phyloP scores from a whole-genome alignment of 2,797 vertebrate genomes.

The Liparis tanakae region DNA sequence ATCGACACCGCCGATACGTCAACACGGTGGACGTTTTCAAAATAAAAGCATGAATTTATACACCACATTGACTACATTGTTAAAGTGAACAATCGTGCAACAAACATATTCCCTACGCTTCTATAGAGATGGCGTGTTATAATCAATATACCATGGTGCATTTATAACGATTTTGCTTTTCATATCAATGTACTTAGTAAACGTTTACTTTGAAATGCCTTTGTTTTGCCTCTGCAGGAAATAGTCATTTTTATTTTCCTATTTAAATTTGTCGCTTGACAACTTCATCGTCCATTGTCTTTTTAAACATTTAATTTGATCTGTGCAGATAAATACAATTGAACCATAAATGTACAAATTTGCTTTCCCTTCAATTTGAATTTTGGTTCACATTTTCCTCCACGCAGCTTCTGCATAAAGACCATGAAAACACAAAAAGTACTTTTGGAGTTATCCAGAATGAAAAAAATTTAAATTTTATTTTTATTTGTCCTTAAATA shows the following conservation, averaged over 20 bases:
- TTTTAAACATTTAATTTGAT: not conserved
- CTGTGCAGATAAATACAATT: not conserved
- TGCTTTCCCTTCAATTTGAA: not conserved
- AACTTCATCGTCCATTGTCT: not conserved
- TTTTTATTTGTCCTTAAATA: conserved; percentile 37
- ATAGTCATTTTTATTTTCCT: not conserved
- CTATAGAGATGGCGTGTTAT: not conserved
- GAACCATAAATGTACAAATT: not conserved
- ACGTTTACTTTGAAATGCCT: conserved; percentile 23
- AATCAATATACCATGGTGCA: not conserved
- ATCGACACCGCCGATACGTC: not conserved
- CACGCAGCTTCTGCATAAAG: not conserved
- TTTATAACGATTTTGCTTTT: not conserved
- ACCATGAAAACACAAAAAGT: not conserved
- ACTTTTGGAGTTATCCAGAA: not conserved
- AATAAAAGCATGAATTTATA: conserved; percentile 47
- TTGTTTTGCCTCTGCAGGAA: conserved; percentile 1
- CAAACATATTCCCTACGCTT: not conserved
- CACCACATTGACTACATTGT: not conserved
- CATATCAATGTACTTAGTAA: no score
- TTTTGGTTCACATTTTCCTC: not conserved
- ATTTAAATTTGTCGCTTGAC: not conserved
- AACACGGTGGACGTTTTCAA: not conserved
- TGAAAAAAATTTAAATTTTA: conserved; percentile 1
- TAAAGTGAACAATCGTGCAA: not conserved